phyloP scores from a whole-genome alignment of 2,888 invertebrate species.

The Nasonovia ribisnigri region DNA sequence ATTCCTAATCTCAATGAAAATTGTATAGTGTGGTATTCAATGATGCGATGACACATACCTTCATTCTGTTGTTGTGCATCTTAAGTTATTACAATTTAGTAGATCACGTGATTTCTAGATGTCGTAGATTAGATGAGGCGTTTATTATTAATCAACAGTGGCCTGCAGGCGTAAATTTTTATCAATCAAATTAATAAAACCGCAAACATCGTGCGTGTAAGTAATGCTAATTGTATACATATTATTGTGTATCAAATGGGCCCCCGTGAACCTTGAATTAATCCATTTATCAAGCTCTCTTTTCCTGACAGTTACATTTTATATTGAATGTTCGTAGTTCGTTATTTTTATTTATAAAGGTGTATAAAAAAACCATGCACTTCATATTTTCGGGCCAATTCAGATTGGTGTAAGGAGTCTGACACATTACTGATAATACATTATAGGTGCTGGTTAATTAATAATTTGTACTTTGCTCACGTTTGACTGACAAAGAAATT shows the following conservation, averaged over 20 bases:
- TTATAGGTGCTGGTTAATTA: conserved; percentile 7
- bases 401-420: background rate
- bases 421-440: conserved; percentile 5
- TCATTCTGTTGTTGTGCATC: background rate
- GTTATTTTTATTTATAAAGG: conserved; percentile 2
- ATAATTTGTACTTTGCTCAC: conserved; percentile 43
- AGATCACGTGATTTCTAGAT: conserved; percentile 48
- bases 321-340: background rate
- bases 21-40: background rate
- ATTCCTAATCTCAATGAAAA: background rate
- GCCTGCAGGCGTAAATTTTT: conserved; percentile 5
- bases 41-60: background rate
- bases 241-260: background rate
- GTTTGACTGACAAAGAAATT: conserved; percentile 29
- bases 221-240: background rate
- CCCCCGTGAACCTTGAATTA: conserved; percentile 38
- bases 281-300: background rate
- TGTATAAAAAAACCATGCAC: background rate
- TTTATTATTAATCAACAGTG: background rate
- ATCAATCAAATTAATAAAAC: conserved; percentile 28
- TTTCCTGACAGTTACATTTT: background rate
- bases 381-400: conserved; percentile 16
- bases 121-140: conserved; percentile 34
- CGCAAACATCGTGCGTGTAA: background rate
- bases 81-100: background rate